phyloP scores from a whole-genome alignment of 2,113 vertebrate species.

The Tamias sibiricus region DNA sequence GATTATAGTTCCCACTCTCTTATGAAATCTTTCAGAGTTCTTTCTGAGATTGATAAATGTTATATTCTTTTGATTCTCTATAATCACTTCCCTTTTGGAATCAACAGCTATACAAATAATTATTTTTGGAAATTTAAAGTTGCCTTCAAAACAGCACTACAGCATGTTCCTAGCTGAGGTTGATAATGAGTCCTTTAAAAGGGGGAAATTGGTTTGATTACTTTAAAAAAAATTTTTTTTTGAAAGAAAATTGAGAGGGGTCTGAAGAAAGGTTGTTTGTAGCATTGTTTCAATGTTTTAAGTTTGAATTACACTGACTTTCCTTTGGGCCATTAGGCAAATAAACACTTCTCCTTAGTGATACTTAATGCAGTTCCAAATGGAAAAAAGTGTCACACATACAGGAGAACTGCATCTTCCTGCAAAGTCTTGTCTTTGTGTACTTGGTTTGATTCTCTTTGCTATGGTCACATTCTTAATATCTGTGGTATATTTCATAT shows the following conservation, averaged over 20 bases:
- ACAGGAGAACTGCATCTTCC: background rate
- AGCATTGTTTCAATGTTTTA: slow-evolving; percentile 31
- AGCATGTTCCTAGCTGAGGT: background rate
- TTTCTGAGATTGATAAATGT: background rate
- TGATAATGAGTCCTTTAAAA: background rate
- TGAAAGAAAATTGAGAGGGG: slow-evolving; percentile 5
- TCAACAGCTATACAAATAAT: background rate
- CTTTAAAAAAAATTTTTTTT: slow-evolving; percentile 41
- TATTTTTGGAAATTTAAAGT: background rate
- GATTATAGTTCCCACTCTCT: background rate
- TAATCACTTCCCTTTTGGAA: background rate
- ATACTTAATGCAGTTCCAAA: background rate
- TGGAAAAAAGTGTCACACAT: slow-evolving; percentile 3
- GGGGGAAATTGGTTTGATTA: background rate
- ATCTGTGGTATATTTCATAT: background rate
- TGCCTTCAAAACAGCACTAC: background rate
- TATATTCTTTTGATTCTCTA: slow-evolving; percentile 31
- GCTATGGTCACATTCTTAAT: slow-evolving; percentile 14
- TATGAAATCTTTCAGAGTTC: background rate
- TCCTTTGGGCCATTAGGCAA: slow-evolving; percentile 42
- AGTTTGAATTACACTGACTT: slow-evolving; percentile 4
- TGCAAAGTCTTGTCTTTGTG: slow-evolving; percentile 19
- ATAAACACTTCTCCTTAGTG: slow-evolving; percentile 47
- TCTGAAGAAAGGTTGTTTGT: slow-evolving; percentile 1
- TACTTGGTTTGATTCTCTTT: slow-evolving; percentile 38